Evolutionary conservation across 2,888 invertebrate species (phyloP).

Genomic region (Pecten maximus): DNA sequence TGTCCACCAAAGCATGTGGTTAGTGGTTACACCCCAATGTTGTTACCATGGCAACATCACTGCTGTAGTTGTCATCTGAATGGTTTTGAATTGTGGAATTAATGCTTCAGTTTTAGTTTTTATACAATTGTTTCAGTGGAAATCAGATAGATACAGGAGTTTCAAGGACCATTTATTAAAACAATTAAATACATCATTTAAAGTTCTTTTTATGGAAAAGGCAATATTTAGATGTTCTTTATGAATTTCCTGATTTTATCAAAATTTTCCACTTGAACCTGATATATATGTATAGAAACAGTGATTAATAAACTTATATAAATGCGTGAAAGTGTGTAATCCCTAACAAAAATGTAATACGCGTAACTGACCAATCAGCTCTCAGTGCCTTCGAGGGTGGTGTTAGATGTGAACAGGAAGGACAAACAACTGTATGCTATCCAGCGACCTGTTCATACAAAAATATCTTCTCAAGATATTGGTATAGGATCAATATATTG

Average conservation of each 20-base stretch:
- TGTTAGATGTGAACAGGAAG: too few relatives aligned
- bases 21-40: not conserved
- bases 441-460: too few relatives aligned
- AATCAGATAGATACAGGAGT: not conserved
- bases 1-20: constrained; percentile 24
- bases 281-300: not conserved
- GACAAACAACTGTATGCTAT: too few relatives aligned
- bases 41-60: not conserved
- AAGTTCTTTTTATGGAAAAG: not conserved
- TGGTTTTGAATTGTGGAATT: not conserved
- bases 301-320: not conserved
- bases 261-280: not conserved
- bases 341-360: too few relatives aligned
- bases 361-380: too few relatives aligned
- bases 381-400: too few relatives aligned
- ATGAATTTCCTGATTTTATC: not conserved
- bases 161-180: not conserved
- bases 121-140: not conserved
- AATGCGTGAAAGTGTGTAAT: not conserved
- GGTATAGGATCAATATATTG: too few relatives aligned
- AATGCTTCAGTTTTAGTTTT: not conserved
- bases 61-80: not conserved
- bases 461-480: too few relatives aligned
- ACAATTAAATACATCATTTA: not conserved
- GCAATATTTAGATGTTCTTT: not conserved